Evolutionary conservation across 2,113 vertebrate genomes (phyloP).

Genomic region (Cyanocitta stelleri): DNA sequence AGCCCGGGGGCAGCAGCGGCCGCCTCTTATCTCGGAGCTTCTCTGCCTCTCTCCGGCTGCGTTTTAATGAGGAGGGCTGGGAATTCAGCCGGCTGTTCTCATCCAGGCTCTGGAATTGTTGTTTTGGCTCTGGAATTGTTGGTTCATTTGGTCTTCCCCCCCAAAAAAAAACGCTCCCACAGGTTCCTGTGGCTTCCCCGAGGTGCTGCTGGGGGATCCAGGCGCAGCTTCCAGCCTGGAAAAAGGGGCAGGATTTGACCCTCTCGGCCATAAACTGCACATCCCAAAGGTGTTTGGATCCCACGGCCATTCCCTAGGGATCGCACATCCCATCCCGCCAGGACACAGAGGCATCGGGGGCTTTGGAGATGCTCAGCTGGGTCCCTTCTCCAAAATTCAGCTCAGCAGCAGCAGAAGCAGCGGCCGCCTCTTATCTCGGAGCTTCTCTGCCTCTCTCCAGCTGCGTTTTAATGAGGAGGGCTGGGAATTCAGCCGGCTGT

Average conservation of each 20-base stretch:
- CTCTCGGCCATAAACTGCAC: neutral
- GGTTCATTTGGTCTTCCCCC: no score
- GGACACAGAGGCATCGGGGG: neutral
- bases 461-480: conserved; percentile 1
- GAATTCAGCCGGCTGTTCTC: neutral
- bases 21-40: neutral
- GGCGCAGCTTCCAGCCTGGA: neutral
- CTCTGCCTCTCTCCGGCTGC: neutral
- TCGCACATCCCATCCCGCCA: rapidly evolving
- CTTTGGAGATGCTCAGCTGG: neutral
- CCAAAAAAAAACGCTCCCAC: neutral
- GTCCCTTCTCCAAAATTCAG: neutral
- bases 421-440: neutral
- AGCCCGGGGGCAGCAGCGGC: neutral
- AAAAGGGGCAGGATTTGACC: neutral
- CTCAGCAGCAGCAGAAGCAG: neutral
- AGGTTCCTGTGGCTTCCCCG: neutral
- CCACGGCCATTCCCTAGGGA: neutral
- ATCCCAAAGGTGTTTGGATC: neutral
- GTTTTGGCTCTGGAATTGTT: neutral
- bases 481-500: neutral
- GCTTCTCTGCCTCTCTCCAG: neutral
- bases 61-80: neutral
- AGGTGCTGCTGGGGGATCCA: no score
- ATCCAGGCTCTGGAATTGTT: neutral